These are phyloP conservation scores for Pao palembangensis DNA, from an alignment of 2,113 vertebrate species.

Conservation along the genomic window DNA sequence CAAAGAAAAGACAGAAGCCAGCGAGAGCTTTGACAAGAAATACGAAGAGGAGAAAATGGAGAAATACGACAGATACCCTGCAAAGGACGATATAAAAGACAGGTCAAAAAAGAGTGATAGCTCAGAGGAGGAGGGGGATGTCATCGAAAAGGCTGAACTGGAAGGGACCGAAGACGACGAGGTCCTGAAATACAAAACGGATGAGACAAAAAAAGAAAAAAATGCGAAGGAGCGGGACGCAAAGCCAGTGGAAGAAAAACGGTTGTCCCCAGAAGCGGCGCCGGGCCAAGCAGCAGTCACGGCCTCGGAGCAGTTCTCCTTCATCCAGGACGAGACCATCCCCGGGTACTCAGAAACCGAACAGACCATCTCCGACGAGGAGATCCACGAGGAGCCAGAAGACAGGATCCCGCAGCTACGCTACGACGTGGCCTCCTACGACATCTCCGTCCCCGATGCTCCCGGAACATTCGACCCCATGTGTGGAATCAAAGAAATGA, in stretches of 20 bases:
- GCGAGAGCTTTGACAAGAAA: constrained; percentile 69
- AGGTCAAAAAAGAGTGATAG: constrained; percentile 77
- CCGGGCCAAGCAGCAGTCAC: constrained; percentile 34
- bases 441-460: constrained; percentile 84
- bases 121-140: constrained; percentile 80
- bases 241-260: constrained; percentile 53
- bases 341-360: constrained; percentile 96
- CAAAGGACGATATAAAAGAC: constrained; percentile 50
- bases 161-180: constrained; percentile 85
- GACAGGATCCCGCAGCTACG: constrained; percentile 85
- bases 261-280: constrained; percentile 2
- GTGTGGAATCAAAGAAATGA: constrained; percentile 79
- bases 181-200: constrained; percentile 61
- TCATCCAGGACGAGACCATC: constrained; percentile 97
- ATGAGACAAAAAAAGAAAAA: constrained; percentile 69
- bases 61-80: constrained; percentile 57
- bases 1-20: constrained; percentile 41
- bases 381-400: constrained; percentile 92
- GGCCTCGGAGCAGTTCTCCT: constrained; percentile 85
- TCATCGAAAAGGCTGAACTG: constrained; percentile 91
- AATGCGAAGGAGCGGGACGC: constrained; percentile 61
- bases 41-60: constrained; percentile 74
- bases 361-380: constrained; percentile 96
- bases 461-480: constrained; percentile 82
- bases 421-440: constrained; percentile 81